Base-by-base conservation (phyloP, 2,888 invertebrate genomes). In the Drosophila mercatorum region DNA sequence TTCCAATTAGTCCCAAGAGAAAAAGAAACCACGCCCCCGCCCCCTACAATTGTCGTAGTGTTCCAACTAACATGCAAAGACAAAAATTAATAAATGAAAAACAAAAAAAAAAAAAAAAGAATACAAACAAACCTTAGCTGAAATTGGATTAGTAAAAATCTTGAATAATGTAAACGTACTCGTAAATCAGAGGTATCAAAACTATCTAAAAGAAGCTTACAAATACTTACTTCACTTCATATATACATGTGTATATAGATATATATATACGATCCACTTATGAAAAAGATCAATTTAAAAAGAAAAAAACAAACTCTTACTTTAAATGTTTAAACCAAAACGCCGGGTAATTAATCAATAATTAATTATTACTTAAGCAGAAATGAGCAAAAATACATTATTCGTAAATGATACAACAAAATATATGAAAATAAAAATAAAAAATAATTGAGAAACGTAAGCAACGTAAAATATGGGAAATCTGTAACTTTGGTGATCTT, bases 401-500 rank as follows among this genome's bases (percentile, higher is more conserved):
- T 72, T 64, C 52, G 55, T 63, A 75, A 75, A 17, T 7, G 12
- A 51, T 36, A 36, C 6, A 34, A 17, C 17, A 34, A 34, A n/a
- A 31, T 51, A 51, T 66, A 59, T 68, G 40, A 22, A 63, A 40
- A 58, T 12, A 28, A 31, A 17, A 34, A 40, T 10, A 28, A n/a
- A 31, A 49, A 49, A 47, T 49, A 64, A 51, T 68, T 76, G 69
- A 69, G 70, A 63, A 83, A 79, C 71, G 71, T 80, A 78, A 86
- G 88, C 81, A 81, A 75, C 85, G 81, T 82, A 72, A 86, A 51
- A 88, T 85, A 88, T 88, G 88, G 88, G 88, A 88, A 88, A 86
- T 81, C 83, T 86, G 88, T 89, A 89, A 88, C 88, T 89, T 88
- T 88, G 88, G 88, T 88, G 88, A 88, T 88, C 89, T 89, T 88